Evolutionary conservation across 2,888 invertebrate species (phyloP).

Genomic region (Sinotaia quadrata): DNA sequence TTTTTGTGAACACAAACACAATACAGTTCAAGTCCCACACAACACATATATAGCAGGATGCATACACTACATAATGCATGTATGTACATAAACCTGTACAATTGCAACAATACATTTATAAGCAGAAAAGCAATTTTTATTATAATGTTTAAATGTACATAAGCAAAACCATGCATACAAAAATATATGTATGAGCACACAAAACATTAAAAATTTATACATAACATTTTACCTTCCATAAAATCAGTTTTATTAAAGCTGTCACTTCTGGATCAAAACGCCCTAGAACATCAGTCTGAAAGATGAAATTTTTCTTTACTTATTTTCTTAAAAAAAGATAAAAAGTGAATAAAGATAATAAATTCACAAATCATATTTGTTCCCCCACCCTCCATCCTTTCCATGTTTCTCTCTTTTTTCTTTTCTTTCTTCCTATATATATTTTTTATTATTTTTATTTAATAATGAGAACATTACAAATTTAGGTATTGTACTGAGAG

Average conservation of each 20-base stretch:
- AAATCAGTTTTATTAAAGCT: conserved; percentile 75
- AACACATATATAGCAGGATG: no score
- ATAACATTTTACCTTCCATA: conserved; percentile 75
- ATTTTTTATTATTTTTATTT: no score
- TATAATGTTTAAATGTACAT: no score
- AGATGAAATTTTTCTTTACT: conserved; percentile 20
- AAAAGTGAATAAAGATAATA: not conserved
- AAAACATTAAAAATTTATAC: not conserved
- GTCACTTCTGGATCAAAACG: conserved; percentile 65
- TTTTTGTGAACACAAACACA: no score
- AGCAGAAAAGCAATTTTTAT: no score
- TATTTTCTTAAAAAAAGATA: not conserved
- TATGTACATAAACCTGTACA: no score
- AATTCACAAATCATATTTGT: not conserved
- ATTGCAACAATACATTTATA: no score
- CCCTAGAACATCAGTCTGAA: conserved; percentile 56
- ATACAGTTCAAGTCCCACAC: no score
- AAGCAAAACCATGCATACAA: no score
- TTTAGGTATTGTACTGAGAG: no score
- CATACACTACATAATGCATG: no score
- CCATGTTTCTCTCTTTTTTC: not conserved
- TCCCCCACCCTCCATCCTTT: not conserved
- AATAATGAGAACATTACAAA: no score
- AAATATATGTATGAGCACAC: not conserved
- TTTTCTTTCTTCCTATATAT: not conserved